These are phyloP conservation scores for Sinocyclocheilus rhinocerous DNA, from an alignment of 2,113 vertebrate genomes.

Conservation along the genomic window DNA sequence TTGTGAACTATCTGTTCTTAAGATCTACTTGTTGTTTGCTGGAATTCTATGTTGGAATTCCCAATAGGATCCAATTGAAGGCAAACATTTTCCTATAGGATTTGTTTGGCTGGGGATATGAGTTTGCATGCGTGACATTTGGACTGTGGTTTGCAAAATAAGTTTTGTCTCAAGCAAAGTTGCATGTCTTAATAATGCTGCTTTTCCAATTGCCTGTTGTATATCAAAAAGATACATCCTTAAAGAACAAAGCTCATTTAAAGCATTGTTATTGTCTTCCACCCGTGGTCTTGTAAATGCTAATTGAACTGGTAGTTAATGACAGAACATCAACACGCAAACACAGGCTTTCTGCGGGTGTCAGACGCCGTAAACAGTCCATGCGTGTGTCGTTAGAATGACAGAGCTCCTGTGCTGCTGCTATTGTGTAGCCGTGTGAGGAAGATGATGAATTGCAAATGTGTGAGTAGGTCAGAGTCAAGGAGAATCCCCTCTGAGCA, in stretches of 20 bases:
- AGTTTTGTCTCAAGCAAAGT: background rate
- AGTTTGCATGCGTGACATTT: background rate
- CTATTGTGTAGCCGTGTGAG: slow-evolving; percentile 63
- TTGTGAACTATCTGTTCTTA: background rate
- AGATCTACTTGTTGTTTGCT: slow-evolving; percentile 13
- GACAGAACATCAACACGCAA: background rate
- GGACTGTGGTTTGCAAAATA: background rate
- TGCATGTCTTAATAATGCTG: background rate
- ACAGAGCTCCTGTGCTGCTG: slow-evolving; percentile 63
- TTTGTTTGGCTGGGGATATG: background rate
- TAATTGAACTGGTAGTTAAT: slow-evolving; percentile 35
- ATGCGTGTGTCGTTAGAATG: slow-evolving; percentile 66
- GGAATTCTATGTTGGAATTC: background rate
- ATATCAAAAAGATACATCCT: background rate
- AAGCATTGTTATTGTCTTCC: slow-evolving; percentile 7
- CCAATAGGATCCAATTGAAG: background rate
- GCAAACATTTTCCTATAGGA: background rate
- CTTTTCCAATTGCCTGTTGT: background rate
- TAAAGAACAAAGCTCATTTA: background rate
- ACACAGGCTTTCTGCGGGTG: slow-evolving; percentile 38
- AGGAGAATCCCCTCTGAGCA: slow-evolving; percentile 66
- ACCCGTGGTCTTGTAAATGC: background rate
- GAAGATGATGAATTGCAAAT: slow-evolving; percentile 78
- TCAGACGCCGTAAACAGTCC: slow-evolving; percentile 60
- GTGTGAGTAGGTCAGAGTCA: slow-evolving; percentile 67